Base-by-base conservation (phyloP, 2,113 vertebrate species). In the Phoxinus phoxinus region DNA sequence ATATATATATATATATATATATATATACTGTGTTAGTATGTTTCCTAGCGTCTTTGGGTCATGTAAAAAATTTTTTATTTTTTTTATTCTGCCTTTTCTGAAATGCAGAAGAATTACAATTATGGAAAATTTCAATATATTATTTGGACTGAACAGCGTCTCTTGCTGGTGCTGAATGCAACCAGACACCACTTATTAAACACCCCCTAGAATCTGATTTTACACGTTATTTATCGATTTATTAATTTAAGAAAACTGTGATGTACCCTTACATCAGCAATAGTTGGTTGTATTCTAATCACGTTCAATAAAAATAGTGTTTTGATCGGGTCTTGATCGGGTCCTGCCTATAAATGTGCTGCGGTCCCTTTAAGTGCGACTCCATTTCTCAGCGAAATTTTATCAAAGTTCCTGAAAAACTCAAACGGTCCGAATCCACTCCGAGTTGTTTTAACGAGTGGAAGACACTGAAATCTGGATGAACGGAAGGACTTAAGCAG, bases 341-440 rank as follows among this genome's bases (percentile, higher is more conserved):
- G 0, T 4, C 11, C 19, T 12, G 41, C 23, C n/a, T 44, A 17
- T 67, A 23, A 81, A 51, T 32, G 61, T 32, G 41, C 3, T 0
- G 79, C 61, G 79, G 79, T n/a, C 63, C 79, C 79, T 81, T 81
- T 81, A 81, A 81, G 7, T 15, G 74, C 4, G 37, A 65, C 79
- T 67, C 79, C 61, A 81, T 81, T 32, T 81, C 51, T 46, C 11
- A 0, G 37, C 8, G n/a, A 61, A 46, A 21, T 63, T 61, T 51
- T 2, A 69, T 81, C 61, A 69, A 81, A 59, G 78, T 65, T 81
- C 79, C 44, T 81, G 61, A 51, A 79, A 79, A 81, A n/a, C n/a
- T 67, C 17, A 48, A 67, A 35, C 44, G 61, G 11, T 23, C 27
- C 1, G 41, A 59, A 35, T 56, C 9, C 4, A 30, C 72, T 48